These are phyloP conservation scores for Drosophila rellima DNA, from an alignment of 2,888 invertebrate species.

Conservation along the genomic window DNA sequence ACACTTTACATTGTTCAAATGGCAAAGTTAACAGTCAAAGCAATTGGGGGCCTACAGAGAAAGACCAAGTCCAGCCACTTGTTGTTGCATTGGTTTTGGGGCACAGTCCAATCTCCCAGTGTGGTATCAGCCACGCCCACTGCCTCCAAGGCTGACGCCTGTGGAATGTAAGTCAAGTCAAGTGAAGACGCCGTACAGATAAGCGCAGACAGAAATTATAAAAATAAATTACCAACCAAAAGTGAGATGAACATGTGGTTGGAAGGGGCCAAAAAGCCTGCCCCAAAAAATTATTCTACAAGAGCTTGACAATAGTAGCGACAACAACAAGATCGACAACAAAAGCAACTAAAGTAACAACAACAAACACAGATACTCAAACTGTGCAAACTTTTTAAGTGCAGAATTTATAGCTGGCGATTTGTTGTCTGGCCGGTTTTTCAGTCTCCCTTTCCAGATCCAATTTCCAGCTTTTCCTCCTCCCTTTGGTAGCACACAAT, in stretches of 20 bases:
- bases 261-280: background rate
- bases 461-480: background rate
- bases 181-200: slow-evolving; percentile 31
- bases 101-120: slow-evolving; percentile 35
- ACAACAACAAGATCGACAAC: slow-evolving; percentile 22
- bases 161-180: slow-evolving; percentile 33
- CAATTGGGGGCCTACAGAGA: slow-evolving; percentile 19
- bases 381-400: slow-evolving; percentile 78
- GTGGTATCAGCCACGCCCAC: slow-evolving; percentile 36
- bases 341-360: background rate
- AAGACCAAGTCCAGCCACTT: slow-evolving; percentile 59
- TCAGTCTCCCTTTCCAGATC: slow-evolving; percentile 5
- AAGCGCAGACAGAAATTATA: slow-evolving; percentile 33
- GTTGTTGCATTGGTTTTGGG: slow-evolving; percentile 41
- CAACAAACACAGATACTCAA: slow-evolving; percentile 37
- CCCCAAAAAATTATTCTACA: slow-evolving; percentile 31
- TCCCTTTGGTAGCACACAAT: slow-evolving; percentile 44
- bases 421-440: slow-evolving; percentile 72
- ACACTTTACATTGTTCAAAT: slow-evolving; percentile 17
- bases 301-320: slow-evolving; percentile 31
- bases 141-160: background rate
- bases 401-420: slow-evolving; percentile 77
- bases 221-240: slow-evolving; percentile 38
- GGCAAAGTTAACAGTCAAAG: slow-evolving; percentile 23
- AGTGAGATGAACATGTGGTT: background rate